Conservation (phyloP, 2,113 vertebrate genomes). For the Ranitomeya imitator region DNA sequence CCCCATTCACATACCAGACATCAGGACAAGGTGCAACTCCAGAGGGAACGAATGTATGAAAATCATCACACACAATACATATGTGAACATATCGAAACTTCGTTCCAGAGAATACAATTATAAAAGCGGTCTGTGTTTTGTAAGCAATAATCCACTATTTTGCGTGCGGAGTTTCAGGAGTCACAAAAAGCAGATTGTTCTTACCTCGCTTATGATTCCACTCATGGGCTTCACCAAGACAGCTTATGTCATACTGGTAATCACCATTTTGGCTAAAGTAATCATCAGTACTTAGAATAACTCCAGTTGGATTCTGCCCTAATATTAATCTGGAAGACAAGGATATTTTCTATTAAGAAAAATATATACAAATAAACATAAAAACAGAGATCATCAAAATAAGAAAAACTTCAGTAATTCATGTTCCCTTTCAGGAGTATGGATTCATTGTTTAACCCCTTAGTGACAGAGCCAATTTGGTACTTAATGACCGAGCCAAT, state of each 20-base stretch:
- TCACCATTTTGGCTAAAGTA: constrained; percentile 82
- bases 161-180: no score
- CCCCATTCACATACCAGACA: no score
- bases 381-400: background rate
- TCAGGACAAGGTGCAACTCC: no score
- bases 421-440: no score
- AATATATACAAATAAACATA: background rate
- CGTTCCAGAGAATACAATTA: no score
- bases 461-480: no score
- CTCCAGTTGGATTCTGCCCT: constrained; percentile 83
- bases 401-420: no score
- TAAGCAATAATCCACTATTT: no score
- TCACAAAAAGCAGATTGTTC: constrained; percentile 37
- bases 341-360: constrained; percentile 51
- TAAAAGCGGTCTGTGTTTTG: no score
- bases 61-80: background rate
- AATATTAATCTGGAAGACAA: constrained; percentile 77
- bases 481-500: no score
- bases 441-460: no score
- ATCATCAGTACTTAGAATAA: constrained; percentile 89
- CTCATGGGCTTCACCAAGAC: constrained; percentile 86
- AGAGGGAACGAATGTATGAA: background rate
- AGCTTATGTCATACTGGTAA: constrained; percentile 79
- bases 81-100: no score
- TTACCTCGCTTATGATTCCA: constrained; percentile 93